These are phyloP conservation scores for Hemiscyllium ocellatum DNA, from an alignment of 2,113 vertebrate species.

Conservation along the genomic window DNA sequence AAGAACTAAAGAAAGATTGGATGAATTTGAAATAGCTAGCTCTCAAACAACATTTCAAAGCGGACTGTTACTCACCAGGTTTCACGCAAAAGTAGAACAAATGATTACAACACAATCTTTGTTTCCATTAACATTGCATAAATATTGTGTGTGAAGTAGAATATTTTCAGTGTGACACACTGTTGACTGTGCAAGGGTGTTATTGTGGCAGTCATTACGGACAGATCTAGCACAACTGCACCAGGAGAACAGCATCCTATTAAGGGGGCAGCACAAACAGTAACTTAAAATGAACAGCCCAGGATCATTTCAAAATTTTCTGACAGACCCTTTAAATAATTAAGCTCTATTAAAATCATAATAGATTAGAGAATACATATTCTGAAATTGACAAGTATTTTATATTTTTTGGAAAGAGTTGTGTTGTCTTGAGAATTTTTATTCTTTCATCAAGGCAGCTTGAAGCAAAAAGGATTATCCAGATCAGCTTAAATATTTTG, in stretches of 20 bases:
- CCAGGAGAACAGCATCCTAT: background rate
- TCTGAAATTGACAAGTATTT: background rate
- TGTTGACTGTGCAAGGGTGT: background rate
- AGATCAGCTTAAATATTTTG: background rate
- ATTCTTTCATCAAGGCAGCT: background rate
- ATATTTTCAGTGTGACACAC: constrained; percentile 2
- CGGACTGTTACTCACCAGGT: background rate
- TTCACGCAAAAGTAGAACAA: background rate
- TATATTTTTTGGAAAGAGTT: background rate
- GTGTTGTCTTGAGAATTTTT: background rate
- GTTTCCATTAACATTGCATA: background rate
- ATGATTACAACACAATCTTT: background rate
- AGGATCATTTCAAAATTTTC: background rate
- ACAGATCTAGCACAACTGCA: background rate
- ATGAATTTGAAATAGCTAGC: background rate
- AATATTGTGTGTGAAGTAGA: background rate
- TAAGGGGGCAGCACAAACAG: background rate
- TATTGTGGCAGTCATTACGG: background rate
- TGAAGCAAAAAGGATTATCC: background rate
- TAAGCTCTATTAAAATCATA: background rate
- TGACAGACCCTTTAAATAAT: background rate
- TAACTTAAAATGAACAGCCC: background rate
- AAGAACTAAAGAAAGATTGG: background rate
- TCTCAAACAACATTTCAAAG: background rate
- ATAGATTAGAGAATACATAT: background rate